A percentile compares a stretch with the other conserved stretches of the same genome.
Conservation (phyloP, 92 coral and sea anemone species). For the Metridium senile region DNA sequence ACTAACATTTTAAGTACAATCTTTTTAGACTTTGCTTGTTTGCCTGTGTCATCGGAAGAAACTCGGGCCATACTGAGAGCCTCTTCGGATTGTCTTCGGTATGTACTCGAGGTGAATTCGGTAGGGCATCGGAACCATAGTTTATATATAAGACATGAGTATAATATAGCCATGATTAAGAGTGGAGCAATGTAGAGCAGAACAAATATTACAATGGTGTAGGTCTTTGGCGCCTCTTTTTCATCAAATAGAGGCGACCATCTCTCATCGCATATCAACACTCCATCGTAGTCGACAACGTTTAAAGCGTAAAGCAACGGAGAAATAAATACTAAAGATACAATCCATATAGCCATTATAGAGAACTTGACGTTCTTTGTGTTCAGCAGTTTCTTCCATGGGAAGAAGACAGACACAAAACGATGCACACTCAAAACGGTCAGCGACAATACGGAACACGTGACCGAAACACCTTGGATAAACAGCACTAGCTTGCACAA, state of each 20-base stretch:
- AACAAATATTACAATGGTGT: slow-evolving; percentile 68
- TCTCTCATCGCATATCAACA: slow-evolving; percentile 59
- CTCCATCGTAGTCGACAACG: slow-evolving; percentile 36
- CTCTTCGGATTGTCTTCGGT: slow-evolving; percentile 55
- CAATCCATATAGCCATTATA: slow-evolving; percentile 58
- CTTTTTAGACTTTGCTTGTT: slow-evolving; percentile 34
- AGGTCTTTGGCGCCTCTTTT: slow-evolving; percentile 54
- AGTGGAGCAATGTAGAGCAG: slow-evolving; percentile 65
- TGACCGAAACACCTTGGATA: slow-evolving; percentile 73
- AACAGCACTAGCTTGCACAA: slow-evolving; percentile 68
- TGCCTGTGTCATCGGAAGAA: slow-evolving; percentile 19
- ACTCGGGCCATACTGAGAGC: slow-evolving; percentile 34
- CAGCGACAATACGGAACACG: slow-evolving; percentile 67
- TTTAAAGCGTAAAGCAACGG: slow-evolving; percentile 76
- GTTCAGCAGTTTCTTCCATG: slow-evolving; percentile 57
- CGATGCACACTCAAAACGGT: slow-evolving; percentile 72
- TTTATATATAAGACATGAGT: slow-evolving; percentile 52
- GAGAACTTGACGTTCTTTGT: slow-evolving; percentile 48
- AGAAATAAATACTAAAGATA: slow-evolving; percentile 55
- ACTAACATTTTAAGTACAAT: slow-evolving; percentile 48
- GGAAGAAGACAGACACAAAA: slow-evolving; percentile 51
- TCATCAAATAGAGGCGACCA: slow-evolving; percentile 78
- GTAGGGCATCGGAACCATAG: slow-evolving; percentile 48
- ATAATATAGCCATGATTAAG: slow-evolving; percentile 57
- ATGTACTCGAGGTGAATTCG: slow-evolving; percentile 24